A percentile compares a stretch with the other conserved stretches of the same genome.
Evolutionary conservation across 2,797 vertebrate genomes (phyloP).

Genomic region (Hoplostethus atlanticus): DNA sequence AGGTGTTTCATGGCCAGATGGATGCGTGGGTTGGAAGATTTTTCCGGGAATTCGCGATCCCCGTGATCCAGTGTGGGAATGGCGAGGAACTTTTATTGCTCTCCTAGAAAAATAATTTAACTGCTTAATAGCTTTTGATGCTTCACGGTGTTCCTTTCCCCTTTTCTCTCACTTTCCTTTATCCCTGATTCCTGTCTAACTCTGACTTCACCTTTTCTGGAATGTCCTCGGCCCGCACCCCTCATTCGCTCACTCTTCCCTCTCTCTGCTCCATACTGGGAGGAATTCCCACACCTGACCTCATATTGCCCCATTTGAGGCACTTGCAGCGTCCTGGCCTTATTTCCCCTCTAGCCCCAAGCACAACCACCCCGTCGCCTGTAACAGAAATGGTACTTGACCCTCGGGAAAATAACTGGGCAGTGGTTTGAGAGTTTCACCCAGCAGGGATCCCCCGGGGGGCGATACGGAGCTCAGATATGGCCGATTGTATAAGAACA

Average conservation of each 20-base stretch:
- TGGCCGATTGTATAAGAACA: slow-evolving; percentile 66
- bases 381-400: slow-evolving; percentile 25
- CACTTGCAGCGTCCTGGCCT: slow-evolving; percentile 35
- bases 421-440: slow-evolving; percentile 34
- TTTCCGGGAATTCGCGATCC: slow-evolving; percentile 56
- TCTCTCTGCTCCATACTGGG: slow-evolving; percentile 28
- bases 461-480: slow-evolving; percentile 47
- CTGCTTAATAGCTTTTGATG: slow-evolving; percentile 58
- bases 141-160: slow-evolving; percentile 31
- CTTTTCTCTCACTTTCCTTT: slow-evolving; percentile 24
- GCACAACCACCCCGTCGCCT: slow-evolving; percentile 40
- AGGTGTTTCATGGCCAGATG: slow-evolving; percentile 39
- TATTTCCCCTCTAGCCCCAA: slow-evolving; percentile 35
- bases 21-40: slow-evolving; percentile 54
- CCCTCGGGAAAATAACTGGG: slow-evolving; percentile 52
- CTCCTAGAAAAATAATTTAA: slow-evolving; percentile 58
- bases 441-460: slow-evolving; percentile 21
- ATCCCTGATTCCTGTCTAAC: slow-evolving; percentile 48
- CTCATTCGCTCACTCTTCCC: slow-evolving; percentile 29
- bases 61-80: slow-evolving; percentile 60
- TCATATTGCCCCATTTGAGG: slow-evolving; percentile 49
- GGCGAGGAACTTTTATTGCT: slow-evolving; percentile 61
- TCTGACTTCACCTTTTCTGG: slow-evolving; percentile 61
- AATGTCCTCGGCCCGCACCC: slow-evolving; percentile 49
- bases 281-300: slow-evolving; percentile 66